Evolutionary conservation across 2,113 vertebrate species (phyloP).

Genomic region (Serilophus lunatus): DNA sequence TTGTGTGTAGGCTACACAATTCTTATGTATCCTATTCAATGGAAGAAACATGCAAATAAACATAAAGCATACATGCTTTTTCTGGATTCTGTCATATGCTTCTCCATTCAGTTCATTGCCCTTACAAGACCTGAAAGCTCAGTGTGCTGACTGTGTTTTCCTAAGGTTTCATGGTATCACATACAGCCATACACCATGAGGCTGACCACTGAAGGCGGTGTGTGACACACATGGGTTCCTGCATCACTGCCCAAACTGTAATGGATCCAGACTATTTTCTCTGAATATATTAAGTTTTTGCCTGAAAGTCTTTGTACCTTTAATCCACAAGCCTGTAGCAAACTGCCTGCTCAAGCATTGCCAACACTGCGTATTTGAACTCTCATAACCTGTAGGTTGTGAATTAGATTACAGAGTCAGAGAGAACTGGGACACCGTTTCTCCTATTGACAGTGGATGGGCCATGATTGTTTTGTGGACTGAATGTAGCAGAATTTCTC

Average conservation of each 20-base stretch:
- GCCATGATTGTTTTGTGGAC: background rate
- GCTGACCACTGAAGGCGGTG: background rate
- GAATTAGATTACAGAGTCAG: background rate
- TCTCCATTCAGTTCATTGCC: background rate
- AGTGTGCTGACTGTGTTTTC: background rate
- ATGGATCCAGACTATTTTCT: background rate
- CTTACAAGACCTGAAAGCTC: background rate
- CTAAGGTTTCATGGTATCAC: background rate
- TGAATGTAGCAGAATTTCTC: background rate
- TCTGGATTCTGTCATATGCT: background rate
- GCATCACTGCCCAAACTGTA: background rate
- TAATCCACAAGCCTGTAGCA: background rate
- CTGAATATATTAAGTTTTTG: background rate
- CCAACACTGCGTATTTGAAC: background rate
- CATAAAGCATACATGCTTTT: background rate
- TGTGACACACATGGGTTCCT: background rate
- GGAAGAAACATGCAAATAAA: background rate
- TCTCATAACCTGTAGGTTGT: background rate
- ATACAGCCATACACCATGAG: rapidly evolving
- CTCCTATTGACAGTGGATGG: background rate
- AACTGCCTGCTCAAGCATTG: background rate
- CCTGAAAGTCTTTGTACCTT: background rate
- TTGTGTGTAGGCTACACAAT: background rate
- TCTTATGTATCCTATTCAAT: background rate
- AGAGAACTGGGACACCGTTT: background rate